Percentiles rank a stretch among this genome's conserved stretches.
phyloP scores from a whole-genome alignment of 2,888 invertebrate genomes.

The Eremobia ochroleuca region DNA sequence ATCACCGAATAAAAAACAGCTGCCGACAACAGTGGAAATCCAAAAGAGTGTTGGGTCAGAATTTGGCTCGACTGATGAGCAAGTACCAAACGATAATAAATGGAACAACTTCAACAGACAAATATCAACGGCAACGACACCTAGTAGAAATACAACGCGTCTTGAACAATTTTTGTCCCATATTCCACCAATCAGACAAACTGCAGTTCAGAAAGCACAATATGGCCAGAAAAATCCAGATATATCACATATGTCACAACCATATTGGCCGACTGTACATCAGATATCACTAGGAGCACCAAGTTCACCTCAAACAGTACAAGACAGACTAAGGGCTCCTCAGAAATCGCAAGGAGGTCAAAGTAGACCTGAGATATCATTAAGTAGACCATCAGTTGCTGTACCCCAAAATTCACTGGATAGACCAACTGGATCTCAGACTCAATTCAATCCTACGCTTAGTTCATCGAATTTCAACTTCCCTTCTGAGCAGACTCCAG shows the following conservation, averaged over 20 bases:
- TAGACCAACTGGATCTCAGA: neutral
- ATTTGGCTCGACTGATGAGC: constrained; percentile 11
- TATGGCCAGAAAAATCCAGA: constrained; percentile 13
- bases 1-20: neutral
- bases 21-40: constrained; percentile 29
- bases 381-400: neutral
- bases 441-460: neutral
- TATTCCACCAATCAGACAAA: neutral
- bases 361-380: constrained; percentile 2
- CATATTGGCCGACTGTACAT: constrained; percentile 10
- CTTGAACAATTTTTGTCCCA: neutral
- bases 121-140: neutral
- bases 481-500: constrained; percentile 7
- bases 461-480: neutral
- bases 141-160: neutral
- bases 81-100: neutral
- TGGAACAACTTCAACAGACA: constrained; percentile 12
- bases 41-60: constrained; percentile 51
- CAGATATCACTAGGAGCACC: neutral
- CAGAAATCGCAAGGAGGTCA: constrained; percentile 1
- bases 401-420: constrained; percentile 6
- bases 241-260: neutral
- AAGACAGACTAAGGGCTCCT: neutral
- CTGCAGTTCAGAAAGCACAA: neutral
- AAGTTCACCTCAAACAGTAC: neutral